A percentile compares a stretch with the other conserved stretches of the same genome.
These are phyloP conservation scores for Gila robusta DNA, from an alignment of 2,797 vertebrate genomes.

Conservation along the genomic window DNA sequence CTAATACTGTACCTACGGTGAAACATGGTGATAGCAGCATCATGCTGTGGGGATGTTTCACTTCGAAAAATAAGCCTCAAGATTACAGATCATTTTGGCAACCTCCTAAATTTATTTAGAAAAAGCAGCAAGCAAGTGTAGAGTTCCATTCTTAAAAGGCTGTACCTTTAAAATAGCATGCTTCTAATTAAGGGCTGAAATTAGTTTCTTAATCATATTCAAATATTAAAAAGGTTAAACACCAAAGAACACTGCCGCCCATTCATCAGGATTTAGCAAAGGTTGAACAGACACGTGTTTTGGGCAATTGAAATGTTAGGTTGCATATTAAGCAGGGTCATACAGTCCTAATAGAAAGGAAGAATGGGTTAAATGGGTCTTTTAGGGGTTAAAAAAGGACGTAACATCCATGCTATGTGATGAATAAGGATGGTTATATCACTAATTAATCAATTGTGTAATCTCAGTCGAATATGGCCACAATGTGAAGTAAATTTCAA, in stretches of 20 bases:
- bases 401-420: neutral
- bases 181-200: constrained; percentile 31
- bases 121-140: neutral
- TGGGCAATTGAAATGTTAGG: neutral
- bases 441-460: neutral
- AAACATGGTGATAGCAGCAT: constrained; percentile 20
- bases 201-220: constrained; percentile 37
- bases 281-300: neutral
- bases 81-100: constrained; percentile 26
- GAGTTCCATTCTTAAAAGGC: neutral
- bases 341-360: neutral
- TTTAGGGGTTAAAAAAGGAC: neutral
- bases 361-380: neutral
- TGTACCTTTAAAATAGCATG: neutral
- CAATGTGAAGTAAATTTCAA: neutral
- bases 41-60: constrained; percentile 13
- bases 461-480: neutral
- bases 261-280: constrained; percentile 18
- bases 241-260: constrained; percentile 10
- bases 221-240: constrained; percentile 42
- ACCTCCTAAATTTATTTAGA: neutral
- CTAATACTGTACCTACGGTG: constrained; percentile 7
- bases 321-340: neutral
- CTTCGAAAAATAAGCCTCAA: constrained; percentile 1
- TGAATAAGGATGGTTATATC: neutral